Evolutionary conservation across 2,797 vertebrate species (phyloP), one percentile per base, ranked within the genome.

Genomic region (Varecia variegata): DNA sequence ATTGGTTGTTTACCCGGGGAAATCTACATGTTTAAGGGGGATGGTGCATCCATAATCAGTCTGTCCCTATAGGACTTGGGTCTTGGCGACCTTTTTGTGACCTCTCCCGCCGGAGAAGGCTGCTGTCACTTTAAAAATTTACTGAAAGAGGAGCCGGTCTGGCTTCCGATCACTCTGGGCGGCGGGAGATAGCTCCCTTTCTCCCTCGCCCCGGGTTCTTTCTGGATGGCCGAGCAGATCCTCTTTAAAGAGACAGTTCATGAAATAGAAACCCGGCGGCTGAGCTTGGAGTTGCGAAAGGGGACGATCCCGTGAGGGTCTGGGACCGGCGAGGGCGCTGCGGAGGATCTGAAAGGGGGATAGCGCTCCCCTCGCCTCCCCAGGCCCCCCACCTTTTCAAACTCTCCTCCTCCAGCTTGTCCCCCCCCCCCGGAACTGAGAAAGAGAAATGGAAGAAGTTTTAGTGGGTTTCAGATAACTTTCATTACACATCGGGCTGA

Each of bases 41-140:
- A 96, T 85, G 95, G 98, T 97, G 98, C 98, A 98, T 98, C 98
- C 96, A 94, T 93, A 98, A 98, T 99, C 99, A 98, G 98, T 98
- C 98, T 87, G 97, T 98, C 98, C 95, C 98, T 98, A 97, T 97
- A 97, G 98, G 98, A 98, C 98, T 98, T 82, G 95, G 94, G 97
- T 88, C 99, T 98, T 97, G 98, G 98, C 99, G 99, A 99, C 99
- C 99, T 99, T 98, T 99, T 98, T 89, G 98, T 99, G 99, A 99
- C 99, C 99, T 99, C 98, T 98, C 97, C 98, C 99, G 98, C 98
- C 98, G 93, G 96, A 98, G 98, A 98, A 98, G 98, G 98, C 98
- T 99, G 98, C 99, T 99, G 99, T 99, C 99, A 99, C 99, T 99
- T 99, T 99, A 99, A 99, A 98, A 98, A 98, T 98, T 98, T 98